A percentile compares a stretch with the other conserved stretches of the same genome.
Evolutionary conservation across 2,888 invertebrate species (phyloP).

Genomic region (Ceratothoa steindachneri): DNA sequence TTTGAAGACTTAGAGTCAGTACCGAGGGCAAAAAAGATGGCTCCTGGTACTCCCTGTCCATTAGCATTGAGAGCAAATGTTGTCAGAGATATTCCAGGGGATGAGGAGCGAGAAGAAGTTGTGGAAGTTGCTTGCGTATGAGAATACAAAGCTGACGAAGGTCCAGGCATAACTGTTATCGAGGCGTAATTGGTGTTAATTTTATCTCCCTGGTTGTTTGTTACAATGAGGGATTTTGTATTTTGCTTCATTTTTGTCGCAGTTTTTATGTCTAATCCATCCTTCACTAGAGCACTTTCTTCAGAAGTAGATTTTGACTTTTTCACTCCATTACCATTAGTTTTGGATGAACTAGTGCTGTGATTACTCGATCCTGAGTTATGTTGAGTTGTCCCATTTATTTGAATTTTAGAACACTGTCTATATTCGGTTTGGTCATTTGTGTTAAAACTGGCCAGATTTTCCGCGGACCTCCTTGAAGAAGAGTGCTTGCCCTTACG

Average conservation of each 20-base stretch:
- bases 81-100: constrained; percentile 45
- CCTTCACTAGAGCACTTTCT: neutral
- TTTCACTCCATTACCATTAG: neutral
- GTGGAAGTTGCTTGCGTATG: constrained; percentile 22
- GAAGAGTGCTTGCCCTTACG: neutral
- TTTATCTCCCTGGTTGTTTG: neutral
- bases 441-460: neutral
- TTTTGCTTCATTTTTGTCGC: constrained; percentile 4
- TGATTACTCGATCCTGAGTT: neutral
- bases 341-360: neutral
- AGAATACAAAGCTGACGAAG: constrained; percentile 1
- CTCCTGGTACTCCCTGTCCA: constrained; percentile 45
- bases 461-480: neutral
- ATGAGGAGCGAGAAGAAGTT: constrained; percentile 44
- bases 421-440: neutral
- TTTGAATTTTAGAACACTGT: neutral
- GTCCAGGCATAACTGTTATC: constrained; percentile 4
- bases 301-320: neutral
- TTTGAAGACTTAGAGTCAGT: constrained; percentile 18
- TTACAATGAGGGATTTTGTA: neutral
- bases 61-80: constrained; percentile 44
- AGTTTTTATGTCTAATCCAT: neutral
- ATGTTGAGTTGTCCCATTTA: neutral
- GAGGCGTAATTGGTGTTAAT: neutral
- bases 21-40: constrained; percentile 40